These are phyloP conservation scores for Silvanus unidentatus DNA, from an alignment of 2,888 invertebrate genomes.

Conservation along the genomic window DNA sequence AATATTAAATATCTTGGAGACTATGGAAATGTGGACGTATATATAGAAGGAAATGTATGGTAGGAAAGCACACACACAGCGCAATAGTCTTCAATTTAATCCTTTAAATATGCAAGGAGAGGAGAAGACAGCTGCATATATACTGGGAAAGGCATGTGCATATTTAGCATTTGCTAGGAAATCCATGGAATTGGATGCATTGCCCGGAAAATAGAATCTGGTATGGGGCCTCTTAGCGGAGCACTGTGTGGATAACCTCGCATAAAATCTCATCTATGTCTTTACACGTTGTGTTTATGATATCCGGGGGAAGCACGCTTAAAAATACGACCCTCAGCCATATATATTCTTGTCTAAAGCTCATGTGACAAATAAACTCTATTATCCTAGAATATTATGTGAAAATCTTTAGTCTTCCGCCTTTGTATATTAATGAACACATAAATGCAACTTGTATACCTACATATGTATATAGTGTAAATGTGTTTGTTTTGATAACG, in stretches of 20 bases:
- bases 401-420: neutral
- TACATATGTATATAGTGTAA: too few relatives aligned
- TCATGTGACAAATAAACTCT: constrained; percentile 2
- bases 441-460: too few relatives aligned
- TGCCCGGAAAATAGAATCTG: constrained; percentile 16
- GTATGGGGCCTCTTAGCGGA: too few relatives aligned
- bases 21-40: too few relatives aligned
- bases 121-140: too few relatives aligned
- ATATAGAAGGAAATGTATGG: too few relatives aligned
- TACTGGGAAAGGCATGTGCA: constrained; percentile 9
- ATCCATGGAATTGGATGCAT: constrained; percentile 20
- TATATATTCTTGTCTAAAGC: neutral
- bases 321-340: neutral
- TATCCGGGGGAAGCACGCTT: neutral
- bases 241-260: neutral
- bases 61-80: too few relatives aligned
- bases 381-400: neutral
- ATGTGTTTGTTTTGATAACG: too few relatives aligned
- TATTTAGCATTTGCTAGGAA: constrained; percentile 16
- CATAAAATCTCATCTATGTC: constrained; percentile 21
- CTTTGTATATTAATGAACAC: too few relatives aligned
- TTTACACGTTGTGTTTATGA: constrained; percentile 15
- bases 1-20: too few relatives aligned
- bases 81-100: too few relatives aligned
- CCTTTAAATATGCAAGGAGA: too few relatives aligned